phyloP scores from a whole-genome alignment of 2,113 vertebrate genomes.

The Philantomba maxwellii region DNA sequence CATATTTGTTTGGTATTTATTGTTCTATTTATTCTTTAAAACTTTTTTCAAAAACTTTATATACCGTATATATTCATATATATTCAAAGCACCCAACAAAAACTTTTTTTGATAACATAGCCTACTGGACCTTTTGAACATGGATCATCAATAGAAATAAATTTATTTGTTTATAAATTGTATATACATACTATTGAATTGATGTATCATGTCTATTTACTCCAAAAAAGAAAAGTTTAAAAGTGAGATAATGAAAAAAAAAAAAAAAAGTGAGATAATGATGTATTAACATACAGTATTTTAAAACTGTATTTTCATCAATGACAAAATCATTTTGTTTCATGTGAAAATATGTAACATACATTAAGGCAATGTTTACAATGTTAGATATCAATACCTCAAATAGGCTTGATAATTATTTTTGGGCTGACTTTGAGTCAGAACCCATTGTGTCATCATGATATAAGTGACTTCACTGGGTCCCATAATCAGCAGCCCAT shows the following conservation, averaged over 20 bases:
- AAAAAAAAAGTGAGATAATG: not conserved
- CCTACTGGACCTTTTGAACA: not conserved
- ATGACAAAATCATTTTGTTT: not conserved
- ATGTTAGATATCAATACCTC: not conserved
- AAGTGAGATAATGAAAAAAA: too few relatives aligned
- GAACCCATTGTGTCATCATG: not conserved
- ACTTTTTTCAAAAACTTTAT: not conserved
- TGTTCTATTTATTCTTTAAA: not conserved
- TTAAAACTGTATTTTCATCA: not conserved
- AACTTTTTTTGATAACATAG: not conserved
- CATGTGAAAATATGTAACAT: not conserved
- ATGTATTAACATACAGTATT: not conserved
- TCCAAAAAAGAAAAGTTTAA: not conserved
- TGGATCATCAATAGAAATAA: not conserved
- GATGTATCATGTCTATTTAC: not conserved
- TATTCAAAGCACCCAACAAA: not conserved
- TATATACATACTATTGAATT: not conserved
- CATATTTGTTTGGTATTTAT: not conserved
- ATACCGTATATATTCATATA: not conserved
- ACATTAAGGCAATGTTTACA: not conserved
- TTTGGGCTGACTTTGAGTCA: not conserved
- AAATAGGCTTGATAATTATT: not conserved
- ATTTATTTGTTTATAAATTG: not conserved
- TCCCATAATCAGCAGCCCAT: not conserved
- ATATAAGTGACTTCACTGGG: not conserved